Evolutionary conservation across 2,113 vertebrate species (phyloP).

Genomic region (Ursus arctos): DNA sequence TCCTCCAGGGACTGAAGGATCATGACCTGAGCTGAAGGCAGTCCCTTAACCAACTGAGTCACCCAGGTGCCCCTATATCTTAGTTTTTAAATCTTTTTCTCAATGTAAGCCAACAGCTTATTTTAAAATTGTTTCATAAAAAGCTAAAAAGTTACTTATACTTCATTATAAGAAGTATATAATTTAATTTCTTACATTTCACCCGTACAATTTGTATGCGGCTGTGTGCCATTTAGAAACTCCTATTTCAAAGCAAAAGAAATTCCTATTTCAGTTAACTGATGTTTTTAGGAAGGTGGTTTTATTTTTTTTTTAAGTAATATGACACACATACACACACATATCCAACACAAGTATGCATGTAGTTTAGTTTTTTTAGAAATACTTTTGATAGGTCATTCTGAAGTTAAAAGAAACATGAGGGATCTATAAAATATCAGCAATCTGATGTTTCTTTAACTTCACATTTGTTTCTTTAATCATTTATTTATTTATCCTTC

Average conservation of each 20-base stretch:
- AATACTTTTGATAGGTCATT: constrained; percentile 20
- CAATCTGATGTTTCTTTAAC: background rate
- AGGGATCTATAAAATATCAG: background rate
- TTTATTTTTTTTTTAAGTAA: background rate
- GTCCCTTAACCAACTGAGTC: background rate
- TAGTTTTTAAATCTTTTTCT: constrained; percentile 24
- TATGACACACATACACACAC: background rate
- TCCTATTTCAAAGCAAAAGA: background rate
- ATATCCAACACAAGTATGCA: background rate
- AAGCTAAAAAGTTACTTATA: constrained; percentile 1
- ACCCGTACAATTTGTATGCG: background rate
- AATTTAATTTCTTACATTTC: constrained; percentile 32
- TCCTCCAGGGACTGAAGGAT: background rate
- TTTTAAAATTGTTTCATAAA: constrained; percentile 2
- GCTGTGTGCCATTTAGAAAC: background rate
- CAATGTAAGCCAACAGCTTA: background rate
- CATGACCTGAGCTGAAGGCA: background rate
- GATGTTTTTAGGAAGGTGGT: background rate
- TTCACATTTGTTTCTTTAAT: background rate
- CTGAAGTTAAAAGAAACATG: constrained; percentile 4
- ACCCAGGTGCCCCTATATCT: background rate
- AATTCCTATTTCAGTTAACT: constrained; percentile 43
- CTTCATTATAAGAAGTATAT: background rate
- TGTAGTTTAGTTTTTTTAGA: constrained; percentile 18
- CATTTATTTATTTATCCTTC: background rate